Evolutionary conservation across 2,113 vertebrate species (phyloP).

Genomic region (Gnathonemus longibarbis): DNA sequence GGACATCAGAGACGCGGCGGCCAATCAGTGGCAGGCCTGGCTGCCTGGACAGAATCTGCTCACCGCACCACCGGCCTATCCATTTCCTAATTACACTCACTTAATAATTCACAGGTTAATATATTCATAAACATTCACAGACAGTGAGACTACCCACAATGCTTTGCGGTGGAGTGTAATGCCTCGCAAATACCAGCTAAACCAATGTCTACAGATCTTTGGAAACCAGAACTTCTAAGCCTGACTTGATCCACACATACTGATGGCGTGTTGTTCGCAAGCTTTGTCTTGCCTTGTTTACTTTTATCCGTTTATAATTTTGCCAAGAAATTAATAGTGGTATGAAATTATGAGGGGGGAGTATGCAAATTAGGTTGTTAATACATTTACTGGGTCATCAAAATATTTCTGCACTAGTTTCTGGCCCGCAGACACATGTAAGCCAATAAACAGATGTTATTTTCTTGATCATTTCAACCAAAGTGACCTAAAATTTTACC

Average conservation of each 20-base stretch:
- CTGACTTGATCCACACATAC: background rate
- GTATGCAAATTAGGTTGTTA: background rate
- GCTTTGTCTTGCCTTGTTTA: constrained; percentile 4
- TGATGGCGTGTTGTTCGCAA: background rate
- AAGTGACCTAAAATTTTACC: background rate
- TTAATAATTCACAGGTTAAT: background rate
- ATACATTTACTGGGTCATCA: constrained; percentile 5
- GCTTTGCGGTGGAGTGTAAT: background rate
- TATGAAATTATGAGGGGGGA: background rate
- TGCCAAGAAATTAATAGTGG: background rate
- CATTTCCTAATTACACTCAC: background rate
- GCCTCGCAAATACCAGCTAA: background rate
- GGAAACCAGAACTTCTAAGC: background rate
- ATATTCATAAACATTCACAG: background rate
- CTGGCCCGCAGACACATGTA: background rate
- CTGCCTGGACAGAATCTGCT: background rate
- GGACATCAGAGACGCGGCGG: constrained; percentile 23
- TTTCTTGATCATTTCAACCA: constrained; percentile 12
- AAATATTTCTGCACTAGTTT: constrained; percentile 3
- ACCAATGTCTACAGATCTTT: background rate
- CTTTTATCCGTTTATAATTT: background rate
- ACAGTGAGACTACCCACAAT: background rate
- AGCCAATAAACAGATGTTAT: background rate
- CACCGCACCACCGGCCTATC: background rate
- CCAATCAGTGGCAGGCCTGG: background rate